Conservation (phyloP, 2,888 invertebrate species). For the Micoletzkya japonica region DNA sequence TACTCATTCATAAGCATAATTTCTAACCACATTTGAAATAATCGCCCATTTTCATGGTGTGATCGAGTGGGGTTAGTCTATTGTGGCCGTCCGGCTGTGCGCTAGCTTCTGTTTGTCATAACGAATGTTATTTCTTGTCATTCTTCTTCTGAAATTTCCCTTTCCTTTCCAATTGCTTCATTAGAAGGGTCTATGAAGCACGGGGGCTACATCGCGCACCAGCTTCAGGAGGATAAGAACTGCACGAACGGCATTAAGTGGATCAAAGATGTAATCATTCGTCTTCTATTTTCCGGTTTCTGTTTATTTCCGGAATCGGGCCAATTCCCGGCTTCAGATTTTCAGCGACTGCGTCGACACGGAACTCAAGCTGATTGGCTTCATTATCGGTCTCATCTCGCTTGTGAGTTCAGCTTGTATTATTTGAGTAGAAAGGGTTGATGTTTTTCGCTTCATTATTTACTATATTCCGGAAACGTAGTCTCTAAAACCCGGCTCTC, state of each 20-base stretch:
- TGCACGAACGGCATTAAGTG: conserved; percentile 50
- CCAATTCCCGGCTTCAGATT: conserved; percentile 30
- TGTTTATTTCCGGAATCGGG: neutral
- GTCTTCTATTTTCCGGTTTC: neutral
- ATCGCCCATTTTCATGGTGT: too few relatives aligned
- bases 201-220: conserved; percentile 40
- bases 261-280: conserved; percentile 45
- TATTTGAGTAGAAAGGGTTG: neutral
- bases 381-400: conserved; percentile 67
- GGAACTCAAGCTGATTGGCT: conserved; percentile 67
- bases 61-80: too few relatives aligned
- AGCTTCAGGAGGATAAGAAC: conserved; percentile 38
- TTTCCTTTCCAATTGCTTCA: neutral
- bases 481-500: too few relatives aligned
- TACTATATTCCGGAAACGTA: neutral
- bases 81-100: too few relatives aligned
- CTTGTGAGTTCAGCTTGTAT: conserved; percentile 34
- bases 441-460: neutral
- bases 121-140: neutral
- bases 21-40: too few relatives aligned
- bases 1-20: too few relatives aligned
- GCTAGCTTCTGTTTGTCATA: too few relatives aligned
- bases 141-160: neutral
- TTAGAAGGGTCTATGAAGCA: conserved; percentile 37
- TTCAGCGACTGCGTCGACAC: conserved; percentile 55